Evolutionary conservation across 1,140 invertebrate genomes (phyloP), one percentile per base, ranked within the genome.

Genomic region (Bombus waltoni): DNA sequence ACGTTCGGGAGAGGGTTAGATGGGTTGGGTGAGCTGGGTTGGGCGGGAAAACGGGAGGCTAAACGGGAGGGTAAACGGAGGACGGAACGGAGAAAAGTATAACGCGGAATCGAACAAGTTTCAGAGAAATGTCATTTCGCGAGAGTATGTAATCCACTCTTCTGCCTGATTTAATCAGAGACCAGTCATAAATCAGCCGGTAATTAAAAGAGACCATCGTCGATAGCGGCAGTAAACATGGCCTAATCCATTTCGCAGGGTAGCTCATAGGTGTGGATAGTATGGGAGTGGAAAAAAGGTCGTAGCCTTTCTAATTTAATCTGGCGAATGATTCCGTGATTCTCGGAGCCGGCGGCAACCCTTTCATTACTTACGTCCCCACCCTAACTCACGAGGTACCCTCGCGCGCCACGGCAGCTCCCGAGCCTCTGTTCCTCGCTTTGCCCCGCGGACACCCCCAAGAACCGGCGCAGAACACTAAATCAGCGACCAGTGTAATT

Each of bases 241-340:
- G 88, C 75, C 91, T 92, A 93, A 93, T 93, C 92, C 90, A 92
- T 92, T 93, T 93, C 59, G 89, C 71, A 32, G 59, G 83, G 66
- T 44, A 66, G 66, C 66, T 71, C 86, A 32, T 82, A 86, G 85
- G 80, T 86, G 85, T 68, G 72, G 80, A 80, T 89, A 66, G 62
- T 76, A 88, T 87, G 85, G 83, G 83, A 84, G 88, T 74, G 83
- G 87, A 89, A 88, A 89, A 90, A 92, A 91, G 90, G 88, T 92
- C 85, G 81, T 92, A 92, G 92, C 88, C 91, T 95, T 94, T 95
- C 94, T 95, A 95, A 95, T 95, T 95, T 94, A 95, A 95, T 95
- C 94, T 95, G 93, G 93, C 93, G 94, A 95, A 95, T 95, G 94
- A 95, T 95, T 95, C 93, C 95, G 94, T 94, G 94, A 95, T 95